A percentile compares a stretch with the other conserved stretches of the same genome.
phyloP scores from a whole-genome alignment of 1,140 invertebrate genomes.

The Periplaneta americana region DNA sequence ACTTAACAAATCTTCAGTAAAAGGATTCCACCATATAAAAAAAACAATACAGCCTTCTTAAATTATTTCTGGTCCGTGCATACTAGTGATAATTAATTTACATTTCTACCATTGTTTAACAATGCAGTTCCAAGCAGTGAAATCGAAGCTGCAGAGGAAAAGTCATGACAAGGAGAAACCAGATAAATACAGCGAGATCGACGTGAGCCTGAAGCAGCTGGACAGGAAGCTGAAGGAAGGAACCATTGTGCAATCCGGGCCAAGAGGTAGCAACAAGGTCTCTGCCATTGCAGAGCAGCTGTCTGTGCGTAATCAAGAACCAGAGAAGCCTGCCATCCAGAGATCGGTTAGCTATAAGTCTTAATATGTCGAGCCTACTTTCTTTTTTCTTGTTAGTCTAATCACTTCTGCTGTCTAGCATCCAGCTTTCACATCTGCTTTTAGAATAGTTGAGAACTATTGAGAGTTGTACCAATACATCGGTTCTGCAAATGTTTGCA shows the following conservation, averaged over 20 bases:
- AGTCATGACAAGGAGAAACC: conserved; percentile 24
- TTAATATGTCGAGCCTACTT: too few species aligned
- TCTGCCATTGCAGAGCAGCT: conserved; percentile 79
- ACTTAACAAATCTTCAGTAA: too few species aligned
- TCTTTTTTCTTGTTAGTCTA: too few species aligned
- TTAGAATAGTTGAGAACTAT: too few species aligned
- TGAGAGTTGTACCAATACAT: too few species aligned
- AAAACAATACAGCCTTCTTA: background rate
- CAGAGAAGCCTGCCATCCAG: conserved; percentile 41
- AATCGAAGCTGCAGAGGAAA: conserved; percentile 66
- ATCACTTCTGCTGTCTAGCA: too few species aligned
- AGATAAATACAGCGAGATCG: conserved; percentile 65
- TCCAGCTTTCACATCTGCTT: too few species aligned
- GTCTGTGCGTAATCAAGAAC: conserved; percentile 54
- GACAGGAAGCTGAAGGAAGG: conserved; percentile 78
- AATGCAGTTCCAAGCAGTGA: conserved; percentile 72
- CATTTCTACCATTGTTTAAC: conserved; percentile 16
- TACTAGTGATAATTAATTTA: background rate
- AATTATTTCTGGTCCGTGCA: background rate
- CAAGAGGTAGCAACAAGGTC: conserved; percentile 76
- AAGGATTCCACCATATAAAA: too few species aligned
- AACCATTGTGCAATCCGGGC: conserved; percentile 55
- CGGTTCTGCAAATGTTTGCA: too few species aligned
- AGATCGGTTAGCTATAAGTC: conserved; percentile 59
- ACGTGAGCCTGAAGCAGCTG: conserved; percentile 71